Base-by-base conservation (phyloP, 2,888 invertebrate species). In the Amphipoea oculea region DNA sequence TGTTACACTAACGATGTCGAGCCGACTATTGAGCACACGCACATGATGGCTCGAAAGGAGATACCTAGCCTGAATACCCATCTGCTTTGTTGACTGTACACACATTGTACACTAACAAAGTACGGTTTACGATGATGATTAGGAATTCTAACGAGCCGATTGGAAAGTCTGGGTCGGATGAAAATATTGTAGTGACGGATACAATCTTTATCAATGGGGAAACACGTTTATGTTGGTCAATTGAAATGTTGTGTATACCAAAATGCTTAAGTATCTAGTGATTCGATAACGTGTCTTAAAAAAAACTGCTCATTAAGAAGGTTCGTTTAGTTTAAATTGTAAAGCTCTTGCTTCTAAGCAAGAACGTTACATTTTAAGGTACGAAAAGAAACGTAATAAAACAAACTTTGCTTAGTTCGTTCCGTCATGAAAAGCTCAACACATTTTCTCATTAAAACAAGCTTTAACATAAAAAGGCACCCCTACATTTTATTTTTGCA, bases 91-190 rank as follows among this genome's bases (percentile, higher is more conserved):
- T n/a, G 40, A 62, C 67, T 84, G 63, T 76, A 84, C 83, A 79
- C 70, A 82, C 82, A 82, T 86, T 89, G 85, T 84, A 77, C 57
- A 67, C 82, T 80, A 82, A 89, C 88, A 89, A 89, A 88, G 75
- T 86, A 79, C 86, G 80, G 91, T 91, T 89, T 90, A 92, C 81
- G 84, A 86, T 74, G 68, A 84, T 86, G 89, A 92, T 92, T 90
- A 89, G 80, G 70, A 85, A 88, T 89, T 85, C 79, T 84, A 89
- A 86, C 83, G 74, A 89, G 75, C 74, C 60, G 71, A 81, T 84
- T 76, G 67, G 83, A 85, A 85, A 79, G 82, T 82, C 78, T 73
- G 57, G 45, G 60, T 62, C 36, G 29, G 73, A 82, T 76, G 78
- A 83, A 89, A 85, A 88, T 87, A 84, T 82, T 86, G 81, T 77